Base-by-base conservation (phyloP, 2,113 vertebrate species). In the Hassar affinis region DNA sequence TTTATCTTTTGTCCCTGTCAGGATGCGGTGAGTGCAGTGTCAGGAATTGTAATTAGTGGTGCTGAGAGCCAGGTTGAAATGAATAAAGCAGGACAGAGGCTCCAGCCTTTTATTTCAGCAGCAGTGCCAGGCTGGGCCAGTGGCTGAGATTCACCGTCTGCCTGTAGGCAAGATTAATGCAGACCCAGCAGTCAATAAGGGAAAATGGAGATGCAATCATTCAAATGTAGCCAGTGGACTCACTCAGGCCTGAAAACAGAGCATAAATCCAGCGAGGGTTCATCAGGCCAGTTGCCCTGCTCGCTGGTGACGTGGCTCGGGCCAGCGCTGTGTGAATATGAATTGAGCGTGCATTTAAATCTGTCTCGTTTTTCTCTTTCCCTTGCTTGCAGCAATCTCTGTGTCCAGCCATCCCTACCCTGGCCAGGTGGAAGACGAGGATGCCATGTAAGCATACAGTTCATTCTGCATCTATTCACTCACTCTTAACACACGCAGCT, bases 331-430 rank as follows among this genome's bases (percentile, higher is more conserved):
- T 71, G 45, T 69, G 61, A 54, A 82, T 89, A 86, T 83, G 68
- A 74, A 79, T 62, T 25, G 54, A 35, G 59, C 74, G 42, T 30
- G 59, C 47, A 68, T 84, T 84, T 79, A 72, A 84, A 80, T 30
- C 66, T 72, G 87, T 89, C 80, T 85, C 56, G 88, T 76, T 69
- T 64, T 35, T n/a, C 27, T 56, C 79, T 86, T 82, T 68, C 71
- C 83, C 54, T 92, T 85, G 83, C 84, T 71, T 91, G 12, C 91
- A 99, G 97, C 93, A 75, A 98, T 99, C 92, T 95, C 95, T 84
- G 93, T 99, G 88, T 96, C 94, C 81, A 96, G 95, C 90, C 96
- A 98, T 74, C 98, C 98, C 4, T 98, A 98, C 72, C 95, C 97
- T 54, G 97, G 97, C 64, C 93, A 96, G 80, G 88, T 91, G 81